Base-by-base conservation (phyloP, 2,113 vertebrate genomes). In the Platysternon megacephalum region DNA sequence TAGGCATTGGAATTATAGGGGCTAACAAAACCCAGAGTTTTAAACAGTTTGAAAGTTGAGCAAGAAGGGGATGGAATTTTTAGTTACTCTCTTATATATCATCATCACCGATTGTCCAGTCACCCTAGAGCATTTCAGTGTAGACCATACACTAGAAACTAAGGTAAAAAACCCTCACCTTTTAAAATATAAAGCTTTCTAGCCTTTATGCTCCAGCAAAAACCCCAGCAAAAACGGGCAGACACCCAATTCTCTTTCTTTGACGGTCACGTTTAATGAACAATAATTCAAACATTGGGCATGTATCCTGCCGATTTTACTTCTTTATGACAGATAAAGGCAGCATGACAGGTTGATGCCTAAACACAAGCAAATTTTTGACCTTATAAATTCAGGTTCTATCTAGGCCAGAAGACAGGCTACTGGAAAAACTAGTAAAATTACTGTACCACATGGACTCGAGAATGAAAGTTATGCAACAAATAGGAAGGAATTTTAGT, bases 151-250 rank as follows among this genome's bases (percentile, higher is more conserved):
- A 68, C 32, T 68, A 68, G 61, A 68, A 68, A 68, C 35, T 8
- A 16, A n/a, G 14, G 61, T 19, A 19, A n/a, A n/a, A 17, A 35
- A 4, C 3, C 2, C 28, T 32, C 5, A 35, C 28, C 2, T n/a
- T n/a, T 68, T 68, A n/a, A 68, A 68, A 35, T 4, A 28, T 53
- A 35, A 13, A 35, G 58, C 58, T 61, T 61, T 61, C 12, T 32
- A 61, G 29, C 13, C 29, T 61, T 61, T 61, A 35, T 19, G 16
- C 16, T 17, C 61, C 12, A 35, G 7, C 32, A 32, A 61, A 61
- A 61, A 61, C 10, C 5, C 22, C 53, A 55, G 22, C 22, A 17
- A 65, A 16, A 35, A n/a, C 2, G 2, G 32, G 8, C 61, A n/a
- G 61, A 68, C 4, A 35, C 7, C 7, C 16, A 65, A 65, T n/a